phyloP scores from a whole-genome alignment of 2,113 vertebrate genomes.

The Bubo blakistoni region DNA sequence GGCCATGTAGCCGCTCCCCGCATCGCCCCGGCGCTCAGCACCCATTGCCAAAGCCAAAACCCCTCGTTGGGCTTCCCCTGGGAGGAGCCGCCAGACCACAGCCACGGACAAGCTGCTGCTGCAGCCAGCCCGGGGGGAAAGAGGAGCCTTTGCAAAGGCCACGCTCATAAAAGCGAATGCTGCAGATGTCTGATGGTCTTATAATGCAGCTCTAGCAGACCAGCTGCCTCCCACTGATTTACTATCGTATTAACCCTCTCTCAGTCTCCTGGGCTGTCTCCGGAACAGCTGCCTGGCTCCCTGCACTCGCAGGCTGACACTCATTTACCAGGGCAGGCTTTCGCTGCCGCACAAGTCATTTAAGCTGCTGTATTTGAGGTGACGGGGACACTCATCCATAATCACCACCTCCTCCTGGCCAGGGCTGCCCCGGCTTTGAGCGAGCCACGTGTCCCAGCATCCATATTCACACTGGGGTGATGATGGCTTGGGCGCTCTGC shows the following conservation, averaged over 20 bases:
- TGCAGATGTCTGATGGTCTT: constrained; percentile 9
- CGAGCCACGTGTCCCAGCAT: neutral
- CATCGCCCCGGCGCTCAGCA: neutral
- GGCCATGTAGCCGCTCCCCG: fast-evolving
- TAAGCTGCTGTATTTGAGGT: neutral
- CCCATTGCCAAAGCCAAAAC: neutral
- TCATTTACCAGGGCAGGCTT: neutral
- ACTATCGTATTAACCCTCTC: neutral
- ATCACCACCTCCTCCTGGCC: neutral
- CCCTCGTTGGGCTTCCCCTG: neutral
- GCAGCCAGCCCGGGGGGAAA: neutral
- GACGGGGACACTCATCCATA: neutral
- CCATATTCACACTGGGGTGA: neutral
- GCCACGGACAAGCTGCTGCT: neutral
- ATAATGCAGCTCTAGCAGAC: neutral
- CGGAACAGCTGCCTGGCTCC: neutral
- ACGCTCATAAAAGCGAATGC: fast-evolving
- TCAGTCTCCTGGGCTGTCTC: neutral
- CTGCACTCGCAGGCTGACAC: neutral
- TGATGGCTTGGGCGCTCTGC: neutral
- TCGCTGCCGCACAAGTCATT: neutral
- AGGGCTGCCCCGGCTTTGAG: neutral
- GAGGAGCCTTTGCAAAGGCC: neutral
- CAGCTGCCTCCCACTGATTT: neutral
- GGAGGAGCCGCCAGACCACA: neutral